phyloP scores from a whole-genome alignment of 2,888 invertebrate genomes.

The Caenorhabditis macrosperma region DNA sequence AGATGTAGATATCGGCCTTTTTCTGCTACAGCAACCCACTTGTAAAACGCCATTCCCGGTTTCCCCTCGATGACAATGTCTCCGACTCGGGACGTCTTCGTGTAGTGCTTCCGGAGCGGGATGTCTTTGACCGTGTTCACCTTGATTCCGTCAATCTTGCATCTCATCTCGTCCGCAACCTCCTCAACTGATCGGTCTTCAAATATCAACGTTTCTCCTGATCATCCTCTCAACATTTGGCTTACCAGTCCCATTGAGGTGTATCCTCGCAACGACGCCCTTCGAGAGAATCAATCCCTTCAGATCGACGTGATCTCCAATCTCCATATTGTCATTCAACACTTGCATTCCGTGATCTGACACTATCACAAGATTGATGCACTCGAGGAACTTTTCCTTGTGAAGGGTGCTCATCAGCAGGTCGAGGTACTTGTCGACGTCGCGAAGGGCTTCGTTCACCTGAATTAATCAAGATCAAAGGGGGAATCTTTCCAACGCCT shows the following conservation, averaged over 20 bases:
- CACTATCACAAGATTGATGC: slow-evolving; percentile 74
- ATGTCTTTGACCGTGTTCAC: slow-evolving; percentile 68
- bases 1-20: not conserved
- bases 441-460: slow-evolving; percentile 63
- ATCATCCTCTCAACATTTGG: not conserved
- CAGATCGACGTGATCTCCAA: slow-evolving; percentile 61
- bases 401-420: slow-evolving; percentile 65
- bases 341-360: slow-evolving; percentile 78
- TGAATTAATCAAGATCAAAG: no score
- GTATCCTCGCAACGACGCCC: slow-evolving; percentile 73
- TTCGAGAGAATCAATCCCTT: slow-evolving; percentile 63
- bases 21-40: no score
- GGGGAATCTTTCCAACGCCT: no score
- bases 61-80: slow-evolving; percentile 74
- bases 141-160: slow-evolving; percentile 65
- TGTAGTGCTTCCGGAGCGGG: slow-evolving; percentile 72
- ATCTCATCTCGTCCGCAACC: slow-evolving; percentile 65
- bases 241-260: slow-evolving; percentile 67
- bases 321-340: slow-evolving; percentile 62
- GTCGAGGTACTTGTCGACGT: slow-evolving; percentile 47
- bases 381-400: slow-evolving; percentile 71
- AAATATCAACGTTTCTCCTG: no score
- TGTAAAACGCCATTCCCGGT: slow-evolving; percentile 71
- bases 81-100: slow-evolving; percentile 68
- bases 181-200: slow-evolving; percentile 61